These are phyloP conservation scores for Epizoanthus scotinus DNA, from an alignment of 92 coral and sea anemone species.

Conservation along the genomic window DNA sequence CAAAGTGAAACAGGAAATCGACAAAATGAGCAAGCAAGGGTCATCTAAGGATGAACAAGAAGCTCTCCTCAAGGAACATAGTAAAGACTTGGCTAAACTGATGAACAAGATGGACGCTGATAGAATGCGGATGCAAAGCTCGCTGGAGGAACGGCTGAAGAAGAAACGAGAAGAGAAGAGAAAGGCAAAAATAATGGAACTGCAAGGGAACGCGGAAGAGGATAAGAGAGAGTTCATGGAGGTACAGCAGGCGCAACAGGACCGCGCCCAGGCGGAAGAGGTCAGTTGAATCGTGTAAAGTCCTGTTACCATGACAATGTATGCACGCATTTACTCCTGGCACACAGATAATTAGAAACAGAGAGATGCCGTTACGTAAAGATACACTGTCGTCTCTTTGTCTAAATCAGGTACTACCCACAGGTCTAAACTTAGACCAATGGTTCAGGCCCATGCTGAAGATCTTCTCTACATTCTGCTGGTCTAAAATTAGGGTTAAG, in stretches of 20 bases:
- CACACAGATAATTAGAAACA: no score
- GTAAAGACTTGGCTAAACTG: conserved; percentile 93
- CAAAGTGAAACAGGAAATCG: conserved; percentile 91
- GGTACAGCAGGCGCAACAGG: conserved; percentile 81
- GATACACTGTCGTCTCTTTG: no score
- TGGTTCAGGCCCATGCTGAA: no score
- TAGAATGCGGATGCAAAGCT: conserved; percentile 99
- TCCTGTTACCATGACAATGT: no score
- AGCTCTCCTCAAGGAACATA: conserved; percentile 92
- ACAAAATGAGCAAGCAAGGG: conserved; percentile 88
- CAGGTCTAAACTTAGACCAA: no score
- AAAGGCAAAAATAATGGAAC: conserved; percentile 73
- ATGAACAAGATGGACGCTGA: conserved; percentile 99
- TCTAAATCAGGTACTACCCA: no score
- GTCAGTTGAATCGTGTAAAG: neutral
- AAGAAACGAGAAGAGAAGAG: conserved; percentile 88
- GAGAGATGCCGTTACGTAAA: no score
- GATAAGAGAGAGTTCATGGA: conserved; percentile 87
- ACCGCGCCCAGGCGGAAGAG: conserved; percentile 71
- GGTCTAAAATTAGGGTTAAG: no score
- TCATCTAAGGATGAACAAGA: conserved; percentile 91
- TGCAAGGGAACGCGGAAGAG: conserved; percentile 66
- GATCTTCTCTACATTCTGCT: no score
- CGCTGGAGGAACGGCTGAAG: conserved; percentile 90
- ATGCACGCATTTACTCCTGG: no score